A percentile compares a stretch with the other conserved stretches of the same genome.
These are phyloP conservation scores for Scotopteryx bipunctaria DNA, from an alignment of 2,888 invertebrate species.

Conservation along the genomic window DNA sequence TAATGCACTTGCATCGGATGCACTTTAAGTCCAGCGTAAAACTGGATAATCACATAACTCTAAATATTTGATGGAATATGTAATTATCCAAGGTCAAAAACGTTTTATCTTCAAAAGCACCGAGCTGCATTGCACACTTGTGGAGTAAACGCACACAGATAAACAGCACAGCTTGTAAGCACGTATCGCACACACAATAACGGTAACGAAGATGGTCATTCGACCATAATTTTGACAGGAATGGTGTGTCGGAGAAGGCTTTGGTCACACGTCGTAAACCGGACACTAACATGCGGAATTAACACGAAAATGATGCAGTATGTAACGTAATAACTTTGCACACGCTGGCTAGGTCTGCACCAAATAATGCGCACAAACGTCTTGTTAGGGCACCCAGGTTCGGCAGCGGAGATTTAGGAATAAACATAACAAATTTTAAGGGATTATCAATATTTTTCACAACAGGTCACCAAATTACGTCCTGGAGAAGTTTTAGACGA, in stretches of 20 bases:
- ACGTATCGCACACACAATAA: slow-evolving; percentile 77
- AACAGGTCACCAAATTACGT: slow-evolving; percentile 94
- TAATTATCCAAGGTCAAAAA: slow-evolving; percentile 65
- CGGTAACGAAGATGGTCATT: slow-evolving; percentile 53
- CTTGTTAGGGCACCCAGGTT: slow-evolving; percentile 65
- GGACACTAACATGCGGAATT: slow-evolving; percentile 71
- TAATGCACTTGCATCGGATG: slow-evolving; percentile 76
- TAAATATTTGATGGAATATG: slow-evolving; percentile 44
- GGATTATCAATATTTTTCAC: slow-evolving; percentile 79
- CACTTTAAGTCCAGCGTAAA: slow-evolving; percentile 59
- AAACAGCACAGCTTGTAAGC: slow-evolving; percentile 81
- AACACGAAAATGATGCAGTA: slow-evolving; percentile 66
- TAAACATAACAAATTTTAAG: slow-evolving; percentile 48
- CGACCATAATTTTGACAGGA: slow-evolving; percentile 50
- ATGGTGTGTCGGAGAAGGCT: slow-evolving; percentile 61
- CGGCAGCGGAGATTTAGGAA: slow-evolving; percentile 78
- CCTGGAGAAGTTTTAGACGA: slow-evolving; percentile 97
- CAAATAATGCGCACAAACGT: slow-evolving; percentile 56
- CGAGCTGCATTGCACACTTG: slow-evolving; percentile 76
- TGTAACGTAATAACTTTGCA: slow-evolving; percentile 77
- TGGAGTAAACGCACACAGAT: slow-evolving; percentile 73
- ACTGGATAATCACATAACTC: slow-evolving; percentile 69
- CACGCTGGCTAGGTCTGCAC: slow-evolving; percentile 71
- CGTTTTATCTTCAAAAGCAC: slow-evolving; percentile 73
- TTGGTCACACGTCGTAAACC: slow-evolving; percentile 58